phyloP scores from a whole-genome alignment of 1,140 invertebrate species.

The Ladona fulva region DNA sequence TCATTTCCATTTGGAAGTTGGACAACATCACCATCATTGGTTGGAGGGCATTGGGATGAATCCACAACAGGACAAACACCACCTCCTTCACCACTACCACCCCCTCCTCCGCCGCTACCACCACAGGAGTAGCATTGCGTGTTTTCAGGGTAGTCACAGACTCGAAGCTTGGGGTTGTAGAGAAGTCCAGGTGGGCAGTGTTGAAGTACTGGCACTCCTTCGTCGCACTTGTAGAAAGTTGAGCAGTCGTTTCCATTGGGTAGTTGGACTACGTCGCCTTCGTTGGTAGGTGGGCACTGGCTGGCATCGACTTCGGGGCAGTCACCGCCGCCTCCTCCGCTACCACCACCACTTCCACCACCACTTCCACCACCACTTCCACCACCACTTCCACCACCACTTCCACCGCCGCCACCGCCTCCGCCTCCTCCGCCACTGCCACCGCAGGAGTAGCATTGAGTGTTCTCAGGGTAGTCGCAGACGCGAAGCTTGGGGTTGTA shows the following conservation, averaged over 20 bases:
- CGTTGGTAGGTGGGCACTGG: neutral
- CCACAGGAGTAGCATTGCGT: constrained; percentile 9
- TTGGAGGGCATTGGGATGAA: neutral
- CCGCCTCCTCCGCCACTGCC: neutral
- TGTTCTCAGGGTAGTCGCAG: constrained; percentile 26
- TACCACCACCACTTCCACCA: neutral
- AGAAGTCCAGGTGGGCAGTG: constrained; percentile 19
- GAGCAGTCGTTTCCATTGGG: constrained; percentile 27
- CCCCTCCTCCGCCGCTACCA: neutral
- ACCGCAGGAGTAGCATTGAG: constrained; percentile 11
- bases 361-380: neutral
- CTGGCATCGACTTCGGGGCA: neutral
- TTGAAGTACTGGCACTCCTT: constrained; percentile 25
- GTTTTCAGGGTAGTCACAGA: constrained; percentile 26
- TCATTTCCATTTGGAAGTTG: constrained; percentile 23
- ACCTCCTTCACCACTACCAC: neutral
- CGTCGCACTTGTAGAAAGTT: constrained; percentile 32
- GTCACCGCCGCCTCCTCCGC: neutral
- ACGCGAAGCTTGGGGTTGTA: constrained; percentile 24
- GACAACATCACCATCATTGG: neutral
- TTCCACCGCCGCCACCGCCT: neutral
- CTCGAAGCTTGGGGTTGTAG: constrained; percentile 23
- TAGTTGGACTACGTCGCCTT: neutral
- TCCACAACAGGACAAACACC: neutral
- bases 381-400: neutral